Evolutionary conservation across 2,797 vertebrate genomes (phyloP), one percentile per base, ranked within the genome.

Genomic region (Rhinichthys osculus): DNA sequence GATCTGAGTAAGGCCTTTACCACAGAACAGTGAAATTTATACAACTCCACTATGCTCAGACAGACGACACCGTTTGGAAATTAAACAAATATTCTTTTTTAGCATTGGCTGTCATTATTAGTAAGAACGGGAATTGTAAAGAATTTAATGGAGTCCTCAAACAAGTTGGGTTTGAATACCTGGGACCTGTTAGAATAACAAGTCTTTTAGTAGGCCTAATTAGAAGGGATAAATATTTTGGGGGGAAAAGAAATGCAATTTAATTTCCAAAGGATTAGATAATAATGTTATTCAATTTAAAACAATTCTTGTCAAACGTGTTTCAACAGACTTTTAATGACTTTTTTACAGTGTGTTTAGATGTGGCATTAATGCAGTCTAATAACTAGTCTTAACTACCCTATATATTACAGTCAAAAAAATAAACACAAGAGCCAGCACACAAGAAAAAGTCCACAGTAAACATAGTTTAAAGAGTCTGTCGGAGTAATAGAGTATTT

Each of bases 21-120:
- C 73, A 73, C 85, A 82, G 52, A 71, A 44, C 13, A 33, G 23
- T 86, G 33, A 59, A n/a, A 69, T 81, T 42, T 83, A 62, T 74
- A 67, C 69, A 78, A 7, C 40, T 83, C 14, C 11, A 1, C 44
- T 30, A 19, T 57, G 47, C 76, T 35, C 74, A 66, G 35, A 66
- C 82, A 72, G 44, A 23, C 9, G 14, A 33, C 10, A n/a, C 16
- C 19, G 42, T 70, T 62, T 47, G 47, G 23, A 78, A 73, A 81
- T 42, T 52, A 40, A 38, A 30, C 54, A 83, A 86, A 81, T 76
- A 77, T 84, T 27, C 62, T 35, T 64, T 69, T 86, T 69, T 33
- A 83, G 59, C 27, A 47, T 42, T 81, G 17, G 38, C 44, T 76
- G 52, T 73, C 67, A 84, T 66, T 84, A 47, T 47, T 38, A 72